Evolutionary conservation across 2,113 vertebrate genomes (phyloP), one percentile per base, ranked within the genome.

Genomic region (Scopus umbretta): DNA sequence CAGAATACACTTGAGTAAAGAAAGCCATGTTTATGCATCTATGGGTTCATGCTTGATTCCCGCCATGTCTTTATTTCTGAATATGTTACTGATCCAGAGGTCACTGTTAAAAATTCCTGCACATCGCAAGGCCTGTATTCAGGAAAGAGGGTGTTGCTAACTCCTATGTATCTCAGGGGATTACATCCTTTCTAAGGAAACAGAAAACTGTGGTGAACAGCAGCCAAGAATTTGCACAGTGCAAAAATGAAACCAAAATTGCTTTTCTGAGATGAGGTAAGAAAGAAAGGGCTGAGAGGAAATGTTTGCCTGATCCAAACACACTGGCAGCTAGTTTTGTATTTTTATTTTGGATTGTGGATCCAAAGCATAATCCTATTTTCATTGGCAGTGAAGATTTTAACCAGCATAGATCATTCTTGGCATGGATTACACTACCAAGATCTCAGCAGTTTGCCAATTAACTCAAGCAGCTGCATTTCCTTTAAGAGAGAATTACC

Each of bases 191-290:
- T 67, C 47, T 66, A 74, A 94, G 52, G n/a, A 82, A 96, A 81
- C 9, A 89, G 62, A 83, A 76, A 92, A 87, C 27, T 40, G 4
- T 50, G 5, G 13, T 80, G 66, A 88, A 43, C 16, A 52, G 27
- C 34, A 83, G 80, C 67, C 82, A 92, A 92, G 36, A 78, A 83
- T 17, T 80, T 88, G 52, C 70, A n/a, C 78, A 42, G 68, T 86
- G 17, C 63, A 94, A 91, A 96, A 95, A 16, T 75, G 90, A 97
- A 97, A 92, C 78, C 18, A 78, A 89, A 91, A 89, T 80, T 79
- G 13, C 27, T 78, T 94, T 95, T 90, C 16, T 73, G 23, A 91
- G 55, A 38, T 78, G 84, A 90, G 30, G 63, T 63, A 78, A 88
- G 50, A 75, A 81, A 58, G 25, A 81, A 92, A 52, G 7, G 15